Evolutionary conservation across 1,140 invertebrate genomes (phyloP).

Genomic region (Uloborus diversus): DNA sequence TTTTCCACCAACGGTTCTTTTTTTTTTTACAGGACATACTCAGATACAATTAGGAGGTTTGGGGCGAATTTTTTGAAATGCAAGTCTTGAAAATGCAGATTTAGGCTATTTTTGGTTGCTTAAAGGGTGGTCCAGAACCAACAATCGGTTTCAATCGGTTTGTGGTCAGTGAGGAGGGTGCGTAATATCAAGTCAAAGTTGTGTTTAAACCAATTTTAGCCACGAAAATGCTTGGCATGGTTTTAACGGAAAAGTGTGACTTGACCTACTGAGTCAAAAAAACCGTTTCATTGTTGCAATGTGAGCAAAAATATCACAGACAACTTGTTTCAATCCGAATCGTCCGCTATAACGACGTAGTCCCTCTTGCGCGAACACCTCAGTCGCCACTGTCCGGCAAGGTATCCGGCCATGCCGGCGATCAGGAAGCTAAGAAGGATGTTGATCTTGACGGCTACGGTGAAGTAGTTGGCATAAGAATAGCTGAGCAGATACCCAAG

Average conservation of each 20-base stretch:
- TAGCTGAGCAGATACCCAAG: constrained; percentile 70
- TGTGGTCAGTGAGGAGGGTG: no score
- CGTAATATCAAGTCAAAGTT: no score
- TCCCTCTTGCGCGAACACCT: neutral
- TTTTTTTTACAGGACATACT: no score
- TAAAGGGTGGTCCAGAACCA: no score
- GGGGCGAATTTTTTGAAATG: no score
- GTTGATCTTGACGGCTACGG: constrained; percentile 30
- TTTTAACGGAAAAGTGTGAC: neutral
- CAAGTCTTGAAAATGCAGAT: no score
- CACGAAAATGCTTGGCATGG: neutral
- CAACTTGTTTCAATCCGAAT: neutral
- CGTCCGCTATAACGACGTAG: constrained; percentile 14
- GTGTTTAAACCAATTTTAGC: no score
- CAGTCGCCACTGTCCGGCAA: constrained; percentile 19
- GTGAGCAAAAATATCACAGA: no score
- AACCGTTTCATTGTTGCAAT: neutral
- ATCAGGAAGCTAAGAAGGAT: constrained; percentile 15
- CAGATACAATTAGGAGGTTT: no score
- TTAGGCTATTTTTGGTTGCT: no score
- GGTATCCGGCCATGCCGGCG: constrained; percentile 4
- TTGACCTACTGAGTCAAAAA: neutral
- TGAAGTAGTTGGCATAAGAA: constrained; percentile 45
- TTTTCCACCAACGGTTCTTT: no score
- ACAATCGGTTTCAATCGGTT: no score